phyloP scores from a whole-genome alignment of 1,140 invertebrate genomes.

The Plodia interpunctella region DNA sequence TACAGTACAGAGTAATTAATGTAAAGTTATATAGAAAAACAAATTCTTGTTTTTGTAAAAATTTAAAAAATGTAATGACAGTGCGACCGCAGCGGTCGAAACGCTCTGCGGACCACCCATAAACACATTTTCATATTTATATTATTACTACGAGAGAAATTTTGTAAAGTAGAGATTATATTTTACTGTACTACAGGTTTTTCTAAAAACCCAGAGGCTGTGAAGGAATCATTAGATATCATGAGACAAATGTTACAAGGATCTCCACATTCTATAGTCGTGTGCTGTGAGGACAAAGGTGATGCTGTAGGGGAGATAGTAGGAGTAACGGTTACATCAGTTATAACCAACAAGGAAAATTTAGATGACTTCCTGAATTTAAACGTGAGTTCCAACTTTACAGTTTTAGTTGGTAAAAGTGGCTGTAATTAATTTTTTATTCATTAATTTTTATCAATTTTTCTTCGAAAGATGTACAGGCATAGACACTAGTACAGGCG shows the following conservation, averaged over 20 bases:
- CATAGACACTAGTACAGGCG: too few species aligned
- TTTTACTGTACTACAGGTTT: not conserved
- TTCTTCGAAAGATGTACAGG: too few species aligned
- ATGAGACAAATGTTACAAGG: not conserved
- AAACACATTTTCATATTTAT: too few species aligned
- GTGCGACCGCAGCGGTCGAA: too few species aligned
- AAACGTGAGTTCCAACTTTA: not conserved
- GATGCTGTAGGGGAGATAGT: not conserved
- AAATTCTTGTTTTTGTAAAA: too few species aligned
- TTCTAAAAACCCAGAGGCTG: constrained; percentile 5
- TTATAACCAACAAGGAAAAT: not conserved
- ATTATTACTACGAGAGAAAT: too few species aligned
- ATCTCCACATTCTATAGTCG: not conserved
- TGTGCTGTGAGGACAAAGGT: not conserved
- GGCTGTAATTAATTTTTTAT: too few species aligned
- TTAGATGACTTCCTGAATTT: not conserved
- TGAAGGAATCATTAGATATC: not conserved
- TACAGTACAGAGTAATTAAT: too few species aligned
- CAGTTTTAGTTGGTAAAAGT: not conserved
- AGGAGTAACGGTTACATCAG: not conserved
- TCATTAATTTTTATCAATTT: too few species aligned
- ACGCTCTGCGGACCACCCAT: too few species aligned
- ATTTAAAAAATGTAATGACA: too few species aligned
- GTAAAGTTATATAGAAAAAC: too few species aligned
- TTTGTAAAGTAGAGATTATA: not conserved